Conservation (phyloP, 2,888 invertebrate genomes). For the Drosophila nigritarsus region DNA sequence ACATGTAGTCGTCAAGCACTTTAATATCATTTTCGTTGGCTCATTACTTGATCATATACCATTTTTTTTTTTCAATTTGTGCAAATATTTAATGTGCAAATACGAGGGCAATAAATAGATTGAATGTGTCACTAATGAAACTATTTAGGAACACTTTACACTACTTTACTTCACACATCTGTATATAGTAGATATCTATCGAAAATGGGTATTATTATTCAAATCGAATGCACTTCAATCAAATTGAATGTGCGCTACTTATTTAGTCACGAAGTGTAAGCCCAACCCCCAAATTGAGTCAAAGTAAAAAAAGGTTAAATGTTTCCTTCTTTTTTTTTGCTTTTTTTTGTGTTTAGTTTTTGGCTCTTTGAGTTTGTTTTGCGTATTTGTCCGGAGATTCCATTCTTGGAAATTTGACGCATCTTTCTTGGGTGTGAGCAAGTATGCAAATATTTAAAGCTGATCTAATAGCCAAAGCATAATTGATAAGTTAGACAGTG, state of each 20-base stretch:
- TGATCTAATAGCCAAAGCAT: slow-evolving; percentile 13
- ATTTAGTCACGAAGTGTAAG: slow-evolving; percentile 43
- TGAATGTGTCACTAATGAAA: slow-evolving; percentile 10
- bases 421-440: slow-evolving; percentile 25
- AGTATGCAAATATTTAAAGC: slow-evolving; percentile 33
- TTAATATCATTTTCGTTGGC: slow-evolving; percentile 34
- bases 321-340: neutral
- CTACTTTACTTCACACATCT: slow-evolving; percentile 1
- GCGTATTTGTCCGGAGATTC: slow-evolving; percentile 6
- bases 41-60: slow-evolving; percentile 41
- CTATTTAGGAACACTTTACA: slow-evolving; percentile 16
- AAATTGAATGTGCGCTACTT: slow-evolving; percentile 14
- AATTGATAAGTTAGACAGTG: neutral
- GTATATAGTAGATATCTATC: slow-evolving; percentile 2
- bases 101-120: slow-evolving; percentile 38
- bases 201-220: slow-evolving; percentile 28
- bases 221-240: slow-evolving; percentile 30
- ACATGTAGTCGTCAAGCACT: slow-evolving; percentile 28
- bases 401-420: slow-evolving; percentile 44
- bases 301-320: slow-evolving; percentile 21
- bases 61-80: slow-evolving; percentile 32
- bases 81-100: slow-evolving; percentile 58
- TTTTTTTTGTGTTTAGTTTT: neutral
- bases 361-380: slow-evolving; percentile 8
- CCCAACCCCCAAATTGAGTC: slow-evolving; percentile 49